phyloP scores from a whole-genome alignment of 2,888 invertebrate genomes.

The Leucozona laternaria region DNA sequence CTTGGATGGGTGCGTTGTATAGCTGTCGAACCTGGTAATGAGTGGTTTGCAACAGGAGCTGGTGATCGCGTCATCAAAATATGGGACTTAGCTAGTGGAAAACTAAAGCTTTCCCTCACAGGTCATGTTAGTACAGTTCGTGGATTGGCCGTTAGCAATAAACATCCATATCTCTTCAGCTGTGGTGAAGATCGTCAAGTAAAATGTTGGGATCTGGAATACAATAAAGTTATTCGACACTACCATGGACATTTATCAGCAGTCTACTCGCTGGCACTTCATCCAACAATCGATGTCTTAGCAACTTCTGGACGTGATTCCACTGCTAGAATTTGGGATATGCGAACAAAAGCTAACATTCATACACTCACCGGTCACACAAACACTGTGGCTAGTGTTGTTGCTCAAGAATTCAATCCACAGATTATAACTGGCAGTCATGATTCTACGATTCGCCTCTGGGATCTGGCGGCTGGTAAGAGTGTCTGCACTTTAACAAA shows the following conservation, averaged over 20 bases:
- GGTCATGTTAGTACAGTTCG: slow-evolving; percentile 99
- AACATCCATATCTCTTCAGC: slow-evolving; percentile 99
- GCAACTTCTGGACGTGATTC: slow-evolving; percentile 97
- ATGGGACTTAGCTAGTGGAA: slow-evolving; percentile 98
- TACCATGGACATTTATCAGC: slow-evolving; percentile 99
- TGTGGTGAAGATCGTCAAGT: slow-evolving; percentile 99
- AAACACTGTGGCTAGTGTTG: slow-evolving; percentile 97
- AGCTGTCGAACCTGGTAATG: slow-evolving; percentile 98
- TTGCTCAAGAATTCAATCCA: slow-evolving; percentile 96
- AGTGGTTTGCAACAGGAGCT: slow-evolving; percentile 93
- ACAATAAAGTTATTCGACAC: slow-evolving; percentile 98
- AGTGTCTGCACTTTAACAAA: slow-evolving; percentile 97
- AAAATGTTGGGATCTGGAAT: slow-evolving; percentile 99
- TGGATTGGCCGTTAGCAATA: slow-evolving; percentile 95
- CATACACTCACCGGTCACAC: slow-evolving; percentile 98
- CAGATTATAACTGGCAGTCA: slow-evolving; percentile 97
- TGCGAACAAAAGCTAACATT: slow-evolving; percentile 99
- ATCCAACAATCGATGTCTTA: slow-evolving; percentile 97
- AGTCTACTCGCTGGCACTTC: slow-evolving; percentile 95
- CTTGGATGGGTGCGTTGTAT: slow-evolving; percentile 99
- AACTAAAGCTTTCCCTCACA: slow-evolving; percentile 97
- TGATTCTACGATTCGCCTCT: slow-evolving; percentile 97
- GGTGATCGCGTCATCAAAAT: slow-evolving; percentile 99
- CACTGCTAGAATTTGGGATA: slow-evolving; percentile 99
- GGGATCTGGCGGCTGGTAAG: slow-evolving; percentile 99